Evolutionary conservation across 2,113 vertebrate genomes (phyloP), one percentile per base, ranked within the genome.

Genomic region (Amblyornis subalaris): DNA sequence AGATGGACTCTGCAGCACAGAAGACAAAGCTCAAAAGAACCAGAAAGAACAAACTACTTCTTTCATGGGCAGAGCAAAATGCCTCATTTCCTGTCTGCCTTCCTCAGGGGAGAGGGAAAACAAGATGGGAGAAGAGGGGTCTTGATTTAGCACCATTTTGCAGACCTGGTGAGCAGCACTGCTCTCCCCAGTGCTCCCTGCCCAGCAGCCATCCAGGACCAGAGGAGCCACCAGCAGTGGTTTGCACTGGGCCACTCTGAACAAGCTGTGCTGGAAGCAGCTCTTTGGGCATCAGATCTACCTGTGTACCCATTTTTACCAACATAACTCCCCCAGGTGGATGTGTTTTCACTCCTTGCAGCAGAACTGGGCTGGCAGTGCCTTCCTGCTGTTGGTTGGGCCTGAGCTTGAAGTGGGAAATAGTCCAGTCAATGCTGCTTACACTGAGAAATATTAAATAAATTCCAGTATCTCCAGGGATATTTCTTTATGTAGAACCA

Each of bases 91-190:
- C 26, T 57, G 24, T 33, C 62, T 93, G 38, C 44, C 47, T 62
- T 81, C 23, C 44, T 58, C 53, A 38, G 25, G 15, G 57, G 22
- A 78, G 35, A 4, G 12, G 6, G 25, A 42, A 73, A 55, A 5
- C 12, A 53, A 44, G 44, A 6, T 14, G 19, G 28, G 20, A 12
- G 24, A 53, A 22, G 25, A 54, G 14, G 11, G 13, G 24, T 74
- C 28, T 71, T 47, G 13, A 0, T 12, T 71, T 22, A 74, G 48
- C 6, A 2, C 6, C 60, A 4, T 29, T 0, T 4, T 31, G 18
- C 60, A 57, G 55, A 29, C 2, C n/a, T 33, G 47, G 42, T 19
- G 16, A 64, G 10, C n/a, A 36, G 50, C 55, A 1, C 47, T 64
- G 64, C 57, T 4, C 33, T 25, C 17, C 11, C 21, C 50, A 55